Percentiles rank a stretch among this genome's conserved stretches.
Evolutionary conservation across 2,113 vertebrate species (phyloP).

Genomic region (Rousettus leschenaultii): DNA sequence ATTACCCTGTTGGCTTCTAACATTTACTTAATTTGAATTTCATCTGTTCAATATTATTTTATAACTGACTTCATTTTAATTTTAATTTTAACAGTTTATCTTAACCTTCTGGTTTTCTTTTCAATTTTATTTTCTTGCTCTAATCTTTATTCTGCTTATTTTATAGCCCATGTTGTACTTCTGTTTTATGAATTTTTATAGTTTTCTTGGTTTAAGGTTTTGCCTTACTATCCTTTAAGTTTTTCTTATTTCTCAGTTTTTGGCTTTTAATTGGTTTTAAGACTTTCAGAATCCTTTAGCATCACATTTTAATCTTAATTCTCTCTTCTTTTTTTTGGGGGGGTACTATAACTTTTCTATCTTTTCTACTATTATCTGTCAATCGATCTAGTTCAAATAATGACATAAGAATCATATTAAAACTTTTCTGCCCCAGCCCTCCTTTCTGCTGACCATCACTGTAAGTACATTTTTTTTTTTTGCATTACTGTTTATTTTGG

Average conservation of each 20-base stretch:
- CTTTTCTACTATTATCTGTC: neutral
- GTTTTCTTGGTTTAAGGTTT: neutral
- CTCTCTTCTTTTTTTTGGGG: neutral
- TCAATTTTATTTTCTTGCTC: neutral
- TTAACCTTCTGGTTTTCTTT: neutral
- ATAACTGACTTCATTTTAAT: conserved; percentile 19
- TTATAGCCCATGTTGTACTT: neutral
- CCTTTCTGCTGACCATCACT: neutral
- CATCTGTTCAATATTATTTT: conserved; percentile 24
- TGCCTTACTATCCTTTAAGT: neutral
- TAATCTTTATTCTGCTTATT: neutral
- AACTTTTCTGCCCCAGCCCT: neutral
- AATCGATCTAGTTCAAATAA: neutral
- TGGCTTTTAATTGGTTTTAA: neutral
- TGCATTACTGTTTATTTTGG: neutral
- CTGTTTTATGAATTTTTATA: neutral
- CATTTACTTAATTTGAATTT: conserved; percentile 32
- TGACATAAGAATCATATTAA: neutral
- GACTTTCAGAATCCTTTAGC: neutral
- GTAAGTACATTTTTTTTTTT: neutral
- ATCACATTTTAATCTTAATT: neutral
- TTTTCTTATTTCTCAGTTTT: conserved; percentile 5
- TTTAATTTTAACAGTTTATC: conserved; percentile 27
- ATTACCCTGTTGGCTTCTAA: neutral
- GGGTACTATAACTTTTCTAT: neutral